These are phyloP conservation scores for Schizotus pectinicornis DNA, from an alignment of 2,888 invertebrate genomes.

Conservation along the genomic window DNA sequence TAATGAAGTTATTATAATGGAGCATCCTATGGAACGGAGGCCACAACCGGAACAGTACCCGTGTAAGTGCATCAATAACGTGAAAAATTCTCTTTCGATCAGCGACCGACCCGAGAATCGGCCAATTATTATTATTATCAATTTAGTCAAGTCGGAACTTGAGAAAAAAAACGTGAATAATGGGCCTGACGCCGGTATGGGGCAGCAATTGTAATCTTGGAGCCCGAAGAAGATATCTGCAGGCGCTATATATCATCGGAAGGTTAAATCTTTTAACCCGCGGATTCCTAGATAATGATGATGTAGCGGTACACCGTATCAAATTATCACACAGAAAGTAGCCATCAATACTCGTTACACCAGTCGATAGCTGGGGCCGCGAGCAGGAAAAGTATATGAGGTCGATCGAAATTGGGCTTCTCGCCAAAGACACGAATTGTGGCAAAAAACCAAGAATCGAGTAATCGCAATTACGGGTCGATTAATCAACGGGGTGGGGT, in stretches of 20 bases:
- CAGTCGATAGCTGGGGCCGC: slow-evolving; percentile 34
- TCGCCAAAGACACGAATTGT: no score
- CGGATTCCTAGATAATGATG: slow-evolving; percentile 51
- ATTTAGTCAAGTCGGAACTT: slow-evolving; percentile 7
- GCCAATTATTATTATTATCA: slow-evolving; percentile 24
- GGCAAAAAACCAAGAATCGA: no score
- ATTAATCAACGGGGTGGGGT: background rate
- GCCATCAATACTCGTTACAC: slow-evolving; percentile 48
- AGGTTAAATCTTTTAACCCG: slow-evolving; percentile 53
- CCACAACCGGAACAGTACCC: slow-evolving; percentile 24
- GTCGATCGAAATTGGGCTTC: background rate
- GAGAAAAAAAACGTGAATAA: slow-evolving; percentile 18
- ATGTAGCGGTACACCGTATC: slow-evolving; percentile 48
- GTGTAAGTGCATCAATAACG: background rate
- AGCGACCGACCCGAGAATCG: slow-evolving; percentile 13
- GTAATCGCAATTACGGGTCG: no score
- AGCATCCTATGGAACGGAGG: slow-evolving; percentile 43
- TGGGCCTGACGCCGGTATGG: slow-evolving; percentile 13
- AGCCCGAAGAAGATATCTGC: slow-evolving; percentile 22
- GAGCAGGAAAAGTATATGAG: background rate
- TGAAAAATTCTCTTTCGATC: background rate
- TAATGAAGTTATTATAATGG: slow-evolving; percentile 47
- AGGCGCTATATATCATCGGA: slow-evolving; percentile 43
- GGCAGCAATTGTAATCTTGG: slow-evolving; percentile 23
- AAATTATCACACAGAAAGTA: slow-evolving; percentile 51